Evolutionary conservation across 2,113 vertebrate species (phyloP).

Genomic region (Heterochromis multidens): DNA sequence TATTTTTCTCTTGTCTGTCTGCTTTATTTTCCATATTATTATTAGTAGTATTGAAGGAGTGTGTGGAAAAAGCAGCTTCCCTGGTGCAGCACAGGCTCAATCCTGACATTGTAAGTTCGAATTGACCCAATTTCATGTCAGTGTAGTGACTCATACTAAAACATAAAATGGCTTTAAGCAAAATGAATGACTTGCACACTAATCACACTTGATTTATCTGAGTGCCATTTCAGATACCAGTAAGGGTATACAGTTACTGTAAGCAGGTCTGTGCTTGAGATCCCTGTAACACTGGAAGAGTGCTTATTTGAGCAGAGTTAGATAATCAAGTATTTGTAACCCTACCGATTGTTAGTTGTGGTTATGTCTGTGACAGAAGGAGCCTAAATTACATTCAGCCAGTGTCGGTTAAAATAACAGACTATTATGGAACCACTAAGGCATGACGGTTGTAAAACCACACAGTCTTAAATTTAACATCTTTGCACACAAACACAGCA

Average conservation of each 20-base stretch:
- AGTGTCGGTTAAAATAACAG: constrained; percentile 35
- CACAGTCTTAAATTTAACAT: constrained; percentile 25
- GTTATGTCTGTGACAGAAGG: background rate
- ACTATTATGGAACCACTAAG: constrained; percentile 14
- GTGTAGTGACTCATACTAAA: background rate
- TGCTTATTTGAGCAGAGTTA: background rate
- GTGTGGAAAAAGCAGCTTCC: background rate
- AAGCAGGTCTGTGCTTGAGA: background rate
- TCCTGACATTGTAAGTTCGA: background rate
- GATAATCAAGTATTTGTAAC: constrained; percentile 23
- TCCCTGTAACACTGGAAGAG: background rate
- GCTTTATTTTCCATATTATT: background rate
- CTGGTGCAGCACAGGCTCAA: background rate
- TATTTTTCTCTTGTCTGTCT: background rate
- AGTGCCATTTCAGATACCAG: background rate
- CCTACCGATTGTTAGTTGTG: background rate
- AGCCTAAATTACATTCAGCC: constrained; percentile 11
- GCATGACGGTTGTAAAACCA: constrained; percentile 13
- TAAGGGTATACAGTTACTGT: background rate
- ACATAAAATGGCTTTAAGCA: background rate
- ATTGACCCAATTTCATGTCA: background rate
- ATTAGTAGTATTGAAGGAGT: background rate
- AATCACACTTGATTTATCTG: background rate
- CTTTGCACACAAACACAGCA: background rate
- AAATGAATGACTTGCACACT: background rate